phyloP scores from a whole-genome alignment of 2,888 invertebrate species.

The Stenichneumon culpator region DNA sequence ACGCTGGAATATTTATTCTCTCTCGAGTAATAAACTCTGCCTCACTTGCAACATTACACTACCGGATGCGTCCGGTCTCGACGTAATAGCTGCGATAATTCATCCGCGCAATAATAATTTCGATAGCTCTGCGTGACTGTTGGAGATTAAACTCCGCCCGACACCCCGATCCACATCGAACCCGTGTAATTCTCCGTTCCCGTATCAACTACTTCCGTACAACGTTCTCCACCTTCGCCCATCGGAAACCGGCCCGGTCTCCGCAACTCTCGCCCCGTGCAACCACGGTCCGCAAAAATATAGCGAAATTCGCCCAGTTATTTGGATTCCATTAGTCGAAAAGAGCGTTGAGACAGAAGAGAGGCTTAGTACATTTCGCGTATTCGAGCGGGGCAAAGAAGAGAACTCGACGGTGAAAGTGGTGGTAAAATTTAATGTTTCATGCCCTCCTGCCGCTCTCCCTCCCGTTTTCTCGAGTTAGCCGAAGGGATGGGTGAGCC shows the following conservation, averaged over 20 bases:
- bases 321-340: slow-evolving; percentile 55
- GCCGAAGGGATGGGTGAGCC: slow-evolving; percentile 29
- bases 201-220: slow-evolving; percentile 61
- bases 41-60: slow-evolving; percentile 9
- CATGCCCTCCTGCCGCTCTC: slow-evolving; percentile 11
- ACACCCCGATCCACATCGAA: slow-evolving; percentile 10
- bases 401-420: slow-evolving; percentile 46
- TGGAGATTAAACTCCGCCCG: slow-evolving; percentile 41
- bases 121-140: slow-evolving; percentile 57
- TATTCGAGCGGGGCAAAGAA: slow-evolving; percentile 26
- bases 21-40: neutral
- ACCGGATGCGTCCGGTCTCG: slow-evolving; percentile 25
- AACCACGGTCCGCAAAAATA: slow-evolving; percentile 3
- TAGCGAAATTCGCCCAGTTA: slow-evolving; percentile 19
- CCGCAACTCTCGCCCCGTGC: too few relatives aligned
- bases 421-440: slow-evolving; percentile 61
- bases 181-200: slow-evolving; percentile 26
- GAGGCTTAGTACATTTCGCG: slow-evolving; percentile 7
- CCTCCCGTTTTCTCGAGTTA: neutral
- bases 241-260: neutral
- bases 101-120: slow-evolving; percentile 53
- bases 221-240: slow-evolving; percentile 2
- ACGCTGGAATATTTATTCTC: neutral
- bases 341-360: neutral
- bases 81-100: slow-evolving; percentile 58